Base-by-base conservation (phyloP, 2,797 vertebrate species). In the Philypnodon macrostomus region DNA sequence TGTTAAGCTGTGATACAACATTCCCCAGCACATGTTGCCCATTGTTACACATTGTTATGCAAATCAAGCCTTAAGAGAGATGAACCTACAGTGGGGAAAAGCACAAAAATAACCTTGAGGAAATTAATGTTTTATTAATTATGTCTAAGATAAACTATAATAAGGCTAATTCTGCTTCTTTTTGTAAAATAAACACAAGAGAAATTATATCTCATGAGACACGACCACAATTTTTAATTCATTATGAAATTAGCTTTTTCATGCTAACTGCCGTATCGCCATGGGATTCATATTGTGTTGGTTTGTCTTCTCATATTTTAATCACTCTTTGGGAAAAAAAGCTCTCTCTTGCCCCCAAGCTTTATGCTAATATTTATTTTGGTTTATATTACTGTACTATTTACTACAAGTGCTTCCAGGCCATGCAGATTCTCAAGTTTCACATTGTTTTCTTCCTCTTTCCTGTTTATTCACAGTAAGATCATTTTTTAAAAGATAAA, bases 101-200 rank as follows among this genome's bases (percentile, higher is more conserved):
- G 64, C 62, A 31, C 9, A 52, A 51, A 58, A 58, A 58, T 46
- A 76, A 47, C 76, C 74, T 69, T 41, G 14, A 67, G 59, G 39
- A 83, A 83, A 87, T 81, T 48, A 74, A 85, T 88, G 75, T 87
- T 86, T 87, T 86, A 87, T 89, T 88, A 83, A 89, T 88, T 78
- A 78, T 55, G 65, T 84, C 87, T 79, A 84, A 81, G 75, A 87
- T 81, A 83, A 78, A 81, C 60, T 77, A 82, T 65, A 58, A 84
- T 75, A 64, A 58, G 65, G 71, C 73, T 80, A 75, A 87, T 85
- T 87, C 82, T 67, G 76, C 63, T 78, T 57, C 38, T 83, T 84
- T 84, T 85, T 69, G 80, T 80, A 63, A 80, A 79, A 80, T 73
- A 84, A 85, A 87, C 71, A 79, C 63, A 73, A 68, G 64, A 44